Evolutionary conservation across 2,888 invertebrate genomes (phyloP).

Genomic region (Drosophila yooni): DNA sequence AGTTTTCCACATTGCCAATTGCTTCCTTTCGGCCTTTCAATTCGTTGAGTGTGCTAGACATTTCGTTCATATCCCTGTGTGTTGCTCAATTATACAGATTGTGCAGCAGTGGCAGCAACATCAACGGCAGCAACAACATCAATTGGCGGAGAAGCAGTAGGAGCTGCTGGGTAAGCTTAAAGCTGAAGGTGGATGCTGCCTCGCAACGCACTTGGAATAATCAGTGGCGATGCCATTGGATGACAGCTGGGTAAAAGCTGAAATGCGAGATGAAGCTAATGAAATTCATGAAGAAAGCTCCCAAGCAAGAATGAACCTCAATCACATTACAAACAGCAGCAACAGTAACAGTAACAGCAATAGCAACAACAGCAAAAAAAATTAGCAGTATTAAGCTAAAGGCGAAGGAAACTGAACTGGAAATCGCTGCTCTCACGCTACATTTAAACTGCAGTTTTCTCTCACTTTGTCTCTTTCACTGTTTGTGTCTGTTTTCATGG

Average conservation of each 20-base stretch:
- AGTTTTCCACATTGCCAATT: constrained; percentile 26
- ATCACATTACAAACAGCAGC: constrained; percentile 18
- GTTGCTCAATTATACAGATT: constrained; percentile 75
- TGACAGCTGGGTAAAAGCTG: constrained; percentile 31
- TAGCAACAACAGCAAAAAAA: not conserved
- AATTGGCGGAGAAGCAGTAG: not conserved
- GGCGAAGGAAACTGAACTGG: constrained; percentile 2
- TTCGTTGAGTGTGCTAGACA: constrained; percentile 37
- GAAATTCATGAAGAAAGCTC: constrained; percentile 64
- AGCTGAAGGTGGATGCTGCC: constrained; percentile 43
- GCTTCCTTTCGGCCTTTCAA: constrained; percentile 53
- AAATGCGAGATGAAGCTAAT: constrained; percentile 60
- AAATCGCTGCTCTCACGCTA: constrained; percentile 32
- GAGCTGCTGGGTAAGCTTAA: constrained; percentile 24
- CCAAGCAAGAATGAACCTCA: constrained; percentile 41
- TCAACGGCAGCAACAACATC: constrained; percentile 3
- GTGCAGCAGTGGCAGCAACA: constrained; percentile 34
- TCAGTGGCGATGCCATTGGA: constrained; percentile 57
- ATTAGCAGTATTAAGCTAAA: not conserved
- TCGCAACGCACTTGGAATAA: constrained; percentile 61
- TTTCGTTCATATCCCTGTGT: constrained; percentile 35
- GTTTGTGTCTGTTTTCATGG: not conserved
- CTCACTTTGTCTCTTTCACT: not conserved
- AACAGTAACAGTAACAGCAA: not conserved
- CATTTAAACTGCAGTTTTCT: constrained; percentile 43